Base-by-base conservation (phyloP, 1,140 invertebrate genomes). In the Halotydeus destructor region DNA sequence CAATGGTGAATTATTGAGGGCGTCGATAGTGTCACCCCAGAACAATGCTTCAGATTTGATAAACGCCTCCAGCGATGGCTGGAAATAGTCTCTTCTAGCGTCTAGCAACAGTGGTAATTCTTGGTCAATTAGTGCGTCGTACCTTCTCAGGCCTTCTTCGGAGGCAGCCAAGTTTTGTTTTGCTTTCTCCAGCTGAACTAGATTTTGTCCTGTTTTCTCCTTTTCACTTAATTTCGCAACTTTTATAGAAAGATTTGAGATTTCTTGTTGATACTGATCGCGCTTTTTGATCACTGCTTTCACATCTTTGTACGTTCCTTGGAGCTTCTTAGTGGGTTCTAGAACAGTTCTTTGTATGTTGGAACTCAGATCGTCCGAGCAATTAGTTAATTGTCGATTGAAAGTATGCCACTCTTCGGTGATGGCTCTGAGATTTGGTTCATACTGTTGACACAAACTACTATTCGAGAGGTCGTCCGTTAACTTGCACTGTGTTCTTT, bases 381-480 rank as follows among this genome's bases (percentile, higher is more conserved):
- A 37, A 19, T 43, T n/a, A 8, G 12, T 22, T 2, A 24, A 16
- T 16, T 47, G 18, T 3, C 23, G 1, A 5, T 14, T 38, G 14
- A 47, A 47, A 22, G 23, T 21, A 33, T 38, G 45, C 45, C 45
- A 47, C 6, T 45, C 31, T 35, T 47, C 32, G 18, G 43, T 16
- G 11, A 44, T 6, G 8, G 16, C 24, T 16, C 21, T 23, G 2
- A 47, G 34, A 21, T 40, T 9, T 5, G 38, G 24, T 8, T n/a
- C 27, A 27, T 39, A 27, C n/a, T 26, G 23, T 27, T 39, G 38
- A 39, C 38, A 39, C 12, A 39, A 16, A n/a, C 11, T 21, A 26
- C 23, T 39, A 16, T 25, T 28, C 16, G 38, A 14, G 8, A 39
- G 11, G 30, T 39, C 38, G 5, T 39, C 19, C n/a, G n/a, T 27